A percentile compares a stretch with the other conserved stretches of the same genome.
Conservation (phyloP, 2,888 invertebrate genomes). For the Diplazon laetatorius region DNA sequence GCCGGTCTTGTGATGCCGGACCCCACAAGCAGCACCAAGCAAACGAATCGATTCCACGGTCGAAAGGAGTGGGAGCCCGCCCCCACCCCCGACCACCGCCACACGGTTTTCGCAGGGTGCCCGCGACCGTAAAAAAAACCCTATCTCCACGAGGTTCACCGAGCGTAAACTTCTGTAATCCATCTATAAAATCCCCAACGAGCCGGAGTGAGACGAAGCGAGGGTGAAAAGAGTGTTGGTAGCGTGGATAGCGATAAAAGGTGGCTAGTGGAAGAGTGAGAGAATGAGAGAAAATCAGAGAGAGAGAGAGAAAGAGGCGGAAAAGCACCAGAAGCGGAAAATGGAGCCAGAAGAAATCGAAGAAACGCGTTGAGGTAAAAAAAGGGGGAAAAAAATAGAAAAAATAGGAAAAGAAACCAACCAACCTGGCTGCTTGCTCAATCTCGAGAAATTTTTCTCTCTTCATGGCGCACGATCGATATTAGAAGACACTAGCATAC, state of each 20-base stretch:
- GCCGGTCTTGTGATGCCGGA: slow-evolving; percentile 39
- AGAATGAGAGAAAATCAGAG: slow-evolving; percentile 4
- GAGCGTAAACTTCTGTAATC: slow-evolving; percentile 74
- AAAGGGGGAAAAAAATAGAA: too few relatives aligned
- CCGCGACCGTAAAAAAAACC: slow-evolving; percentile 70
- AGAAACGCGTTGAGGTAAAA: slow-evolving; percentile 51
- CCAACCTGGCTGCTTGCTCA: slow-evolving; percentile 31
- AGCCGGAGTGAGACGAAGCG: slow-evolving; percentile 59
- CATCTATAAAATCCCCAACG: slow-evolving; percentile 75
- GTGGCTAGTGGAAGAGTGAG: too few relatives aligned
- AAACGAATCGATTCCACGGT: slow-evolving; percentile 63
- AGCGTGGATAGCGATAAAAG: background rate
- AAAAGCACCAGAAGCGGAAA: slow-evolving; percentile 55
- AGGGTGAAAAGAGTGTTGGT: slow-evolving; percentile 27
- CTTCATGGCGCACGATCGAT: slow-evolving; percentile 38
- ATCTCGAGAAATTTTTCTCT: slow-evolving; percentile 40
- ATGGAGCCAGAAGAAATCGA: slow-evolving; percentile 59
- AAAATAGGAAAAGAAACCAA: slow-evolving; percentile 1
- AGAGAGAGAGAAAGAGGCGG: slow-evolving; percentile 31
- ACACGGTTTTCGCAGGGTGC: slow-evolving; percentile 44
- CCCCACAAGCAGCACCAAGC: slow-evolving; percentile 33
- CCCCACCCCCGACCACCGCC: slow-evolving; percentile 42
- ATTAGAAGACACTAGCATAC: slow-evolving; percentile 38
- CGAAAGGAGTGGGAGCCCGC: slow-evolving; percentile 39
- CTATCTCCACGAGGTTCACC: slow-evolving; percentile 69